A percentile compares a stretch with the other conserved stretches of the same genome.
Evolutionary conservation across 2,888 invertebrate genomes (phyloP).

Genomic region (Drosophila kanekoi): DNA sequence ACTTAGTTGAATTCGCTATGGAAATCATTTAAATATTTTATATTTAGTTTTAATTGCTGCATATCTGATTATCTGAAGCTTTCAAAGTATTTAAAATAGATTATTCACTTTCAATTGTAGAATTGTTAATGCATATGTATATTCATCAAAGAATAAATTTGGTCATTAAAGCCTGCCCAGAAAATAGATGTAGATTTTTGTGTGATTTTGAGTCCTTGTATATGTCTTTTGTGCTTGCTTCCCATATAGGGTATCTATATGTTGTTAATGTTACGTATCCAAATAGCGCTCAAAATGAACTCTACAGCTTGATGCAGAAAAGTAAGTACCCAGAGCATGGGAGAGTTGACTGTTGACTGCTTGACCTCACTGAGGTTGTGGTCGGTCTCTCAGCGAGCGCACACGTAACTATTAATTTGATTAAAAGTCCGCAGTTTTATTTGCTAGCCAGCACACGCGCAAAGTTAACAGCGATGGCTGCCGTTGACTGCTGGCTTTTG

Average conservation of each 20-base stretch:
- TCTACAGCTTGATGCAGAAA: neutral
- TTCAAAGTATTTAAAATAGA: neutral
- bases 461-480: conserved; percentile 28
- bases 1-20: too few species aligned
- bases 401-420: conserved; percentile 72
- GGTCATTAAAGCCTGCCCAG: too few species aligned
- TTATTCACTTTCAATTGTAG: too few species aligned
- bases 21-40: too few species aligned
- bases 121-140: too few species aligned
- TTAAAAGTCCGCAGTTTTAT: conserved; percentile 75
- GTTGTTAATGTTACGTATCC: conserved; percentile 7
- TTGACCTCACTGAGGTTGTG: conserved; percentile 37
- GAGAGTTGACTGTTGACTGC: conserved; percentile 25
- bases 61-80: neutral
- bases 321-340: neutral
- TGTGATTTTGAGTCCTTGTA: too few species aligned
- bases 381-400: conserved; percentile 8
- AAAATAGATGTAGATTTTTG: too few species aligned
- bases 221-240: too few species aligned
- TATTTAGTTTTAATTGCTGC: neutral
- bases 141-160: too few species aligned
- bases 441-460: conserved; percentile 52
- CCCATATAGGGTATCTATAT: too few species aligned
- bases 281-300: conserved; percentile 28
- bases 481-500: neutral